These are phyloP conservation scores for Hylaeus anthracinus DNA, from an alignment of 1,140 invertebrate species.

Conservation along the genomic window DNA sequence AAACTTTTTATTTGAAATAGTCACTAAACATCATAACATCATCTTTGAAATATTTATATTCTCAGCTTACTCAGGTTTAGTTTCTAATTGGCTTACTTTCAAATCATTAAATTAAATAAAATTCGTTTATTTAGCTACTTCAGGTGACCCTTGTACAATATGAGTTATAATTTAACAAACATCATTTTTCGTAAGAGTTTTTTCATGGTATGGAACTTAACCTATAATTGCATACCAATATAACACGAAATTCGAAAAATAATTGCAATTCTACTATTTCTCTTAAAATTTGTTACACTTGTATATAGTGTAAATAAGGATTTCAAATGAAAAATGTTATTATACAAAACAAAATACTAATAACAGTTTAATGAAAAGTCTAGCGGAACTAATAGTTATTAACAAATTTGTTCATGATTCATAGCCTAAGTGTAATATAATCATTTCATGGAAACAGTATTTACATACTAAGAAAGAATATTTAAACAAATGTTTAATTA, in stretches of 20 bases:
- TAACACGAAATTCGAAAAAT: not conserved
- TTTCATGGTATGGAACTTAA: too few relatives aligned
- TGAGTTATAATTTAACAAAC: too few relatives aligned
- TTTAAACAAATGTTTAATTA: not conserved
- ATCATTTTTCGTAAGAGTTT: too few relatives aligned
- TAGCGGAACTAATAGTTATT: not conserved
- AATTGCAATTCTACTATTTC: not conserved
- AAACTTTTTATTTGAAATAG: slow-evolving; percentile 42
- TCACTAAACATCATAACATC: not conserved
- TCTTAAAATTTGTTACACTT: not conserved
- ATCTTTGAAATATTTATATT: not conserved
- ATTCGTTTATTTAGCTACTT: not conserved
- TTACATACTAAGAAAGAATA: not conserved
- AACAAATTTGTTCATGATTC: too few relatives aligned
- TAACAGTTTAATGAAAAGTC: not conserved
- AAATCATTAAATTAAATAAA: not conserved
- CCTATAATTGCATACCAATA: not conserved
- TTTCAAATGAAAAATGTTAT: not conserved
- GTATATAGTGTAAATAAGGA: slow-evolving; percentile 38
- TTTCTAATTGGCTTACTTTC: not conserved
- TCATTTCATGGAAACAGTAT: not conserved
- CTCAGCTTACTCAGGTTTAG: not conserved
- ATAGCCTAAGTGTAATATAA: not conserved
- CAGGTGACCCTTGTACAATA: too few relatives aligned
- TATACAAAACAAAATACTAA: not conserved